phyloP scores from a whole-genome alignment of 2,797 vertebrate species.

The Catharus ustulatus region DNA sequence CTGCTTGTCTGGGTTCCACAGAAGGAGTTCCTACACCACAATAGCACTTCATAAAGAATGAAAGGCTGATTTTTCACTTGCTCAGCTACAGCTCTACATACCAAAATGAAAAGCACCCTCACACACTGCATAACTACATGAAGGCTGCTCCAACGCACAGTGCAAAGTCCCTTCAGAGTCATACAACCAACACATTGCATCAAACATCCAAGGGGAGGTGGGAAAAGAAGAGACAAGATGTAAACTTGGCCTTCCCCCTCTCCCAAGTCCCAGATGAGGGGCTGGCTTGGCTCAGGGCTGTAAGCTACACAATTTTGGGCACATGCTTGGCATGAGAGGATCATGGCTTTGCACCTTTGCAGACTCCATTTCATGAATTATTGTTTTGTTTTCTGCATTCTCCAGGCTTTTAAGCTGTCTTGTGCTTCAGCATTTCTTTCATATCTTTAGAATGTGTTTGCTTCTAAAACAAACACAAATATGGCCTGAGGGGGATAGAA shows the following conservation, averaged over 20 bases:
- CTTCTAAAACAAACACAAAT: background rate
- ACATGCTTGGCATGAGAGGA: background rate
- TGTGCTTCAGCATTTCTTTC: background rate
- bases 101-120: background rate
- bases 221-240: background rate
- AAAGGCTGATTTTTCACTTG: background rate
- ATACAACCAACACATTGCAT: background rate
- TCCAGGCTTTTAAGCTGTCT: background rate
- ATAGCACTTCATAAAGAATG: background rate
- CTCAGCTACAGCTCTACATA: background rate
- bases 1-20: background rate
- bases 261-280: background rate
- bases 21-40: background rate
- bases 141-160: background rate
- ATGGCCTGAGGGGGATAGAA: background rate
- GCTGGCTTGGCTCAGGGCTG: background rate
- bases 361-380: background rate
- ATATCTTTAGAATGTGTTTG: constrained; percentile 21
- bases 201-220: background rate
- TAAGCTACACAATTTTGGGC: background rate
- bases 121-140: background rate
- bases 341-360: rapidly evolving
- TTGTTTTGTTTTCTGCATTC: background rate
- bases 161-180: background rate
- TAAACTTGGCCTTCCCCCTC: background rate